Evolutionary conservation across 2,888 invertebrate species (phyloP).

Genomic region (Zonitis immaculata): DNA sequence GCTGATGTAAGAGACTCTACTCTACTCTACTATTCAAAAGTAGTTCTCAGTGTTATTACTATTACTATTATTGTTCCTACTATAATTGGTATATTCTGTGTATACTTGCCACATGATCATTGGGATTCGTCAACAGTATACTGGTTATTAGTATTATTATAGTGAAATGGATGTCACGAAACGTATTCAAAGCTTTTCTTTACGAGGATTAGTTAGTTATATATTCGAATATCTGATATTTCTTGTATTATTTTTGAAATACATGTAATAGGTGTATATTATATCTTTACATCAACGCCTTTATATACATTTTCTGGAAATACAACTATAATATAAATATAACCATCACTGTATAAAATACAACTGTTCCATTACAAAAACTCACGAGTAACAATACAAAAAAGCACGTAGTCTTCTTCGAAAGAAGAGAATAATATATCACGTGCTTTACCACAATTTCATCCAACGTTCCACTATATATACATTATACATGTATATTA

Average conservation of each 20-base stretch:
- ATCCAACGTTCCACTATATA: too few species aligned
- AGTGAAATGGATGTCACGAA: neutral
- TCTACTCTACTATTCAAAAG: too few species aligned
- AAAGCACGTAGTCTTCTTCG: neutral
- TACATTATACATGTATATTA: neutral
- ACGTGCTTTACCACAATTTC: neutral
- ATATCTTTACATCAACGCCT: neutral
- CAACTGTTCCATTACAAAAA: neutral
- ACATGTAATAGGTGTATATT: neutral
- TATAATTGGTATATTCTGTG: too few species aligned
- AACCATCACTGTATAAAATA: neutral
- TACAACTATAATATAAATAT: neutral
- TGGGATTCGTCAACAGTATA: too few species aligned
- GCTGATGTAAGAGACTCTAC: too few species aligned
- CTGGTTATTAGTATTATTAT: too few species aligned
- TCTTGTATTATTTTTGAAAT: neutral
- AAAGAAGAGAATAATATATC: neutral
- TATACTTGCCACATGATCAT: too few species aligned
- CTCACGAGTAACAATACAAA: neutral
- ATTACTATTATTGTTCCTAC: too few species aligned
- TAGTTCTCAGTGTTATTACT: too few species aligned
- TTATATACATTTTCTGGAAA: neutral
- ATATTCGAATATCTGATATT: neutral
- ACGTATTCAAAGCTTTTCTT: neutral
- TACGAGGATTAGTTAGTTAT: neutral